Percentiles rank a stretch among this genome's conserved stretches.
Evolutionary conservation across 2,113 vertebrate genomes (phyloP).

Genomic region (Catharus minimus): DNA sequence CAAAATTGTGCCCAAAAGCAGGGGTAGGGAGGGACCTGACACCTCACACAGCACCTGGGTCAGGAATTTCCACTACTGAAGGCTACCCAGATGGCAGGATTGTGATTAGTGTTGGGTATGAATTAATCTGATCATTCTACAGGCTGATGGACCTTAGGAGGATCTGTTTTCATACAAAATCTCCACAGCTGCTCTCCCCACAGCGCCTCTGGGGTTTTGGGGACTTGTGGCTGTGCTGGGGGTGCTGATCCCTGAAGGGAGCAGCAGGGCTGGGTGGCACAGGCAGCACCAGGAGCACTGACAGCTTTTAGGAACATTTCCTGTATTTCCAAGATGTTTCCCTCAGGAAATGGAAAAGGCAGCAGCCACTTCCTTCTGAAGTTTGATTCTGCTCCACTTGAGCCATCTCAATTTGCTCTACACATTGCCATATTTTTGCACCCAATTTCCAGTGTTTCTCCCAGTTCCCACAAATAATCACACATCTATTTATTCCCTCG

Average conservation of each 20-base stretch:
- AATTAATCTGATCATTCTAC: not conserved
- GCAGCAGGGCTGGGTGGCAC: not conserved
- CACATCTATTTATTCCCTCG: not conserved
- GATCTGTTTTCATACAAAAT: not conserved
- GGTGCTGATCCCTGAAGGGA: not conserved
- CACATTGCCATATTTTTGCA: not conserved
- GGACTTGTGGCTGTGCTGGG: not conserved
- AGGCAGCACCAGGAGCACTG: not conserved
- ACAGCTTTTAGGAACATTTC: not conserved
- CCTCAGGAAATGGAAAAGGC: not conserved
- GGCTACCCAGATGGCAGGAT: not conserved
- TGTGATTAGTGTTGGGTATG: not conserved
- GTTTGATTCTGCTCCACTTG: not conserved
- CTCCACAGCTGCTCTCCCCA: not conserved
- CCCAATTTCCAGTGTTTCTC: not conserved
- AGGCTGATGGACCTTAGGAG: not conserved
- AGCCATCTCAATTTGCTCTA: not conserved
- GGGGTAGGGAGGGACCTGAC: not conserved
- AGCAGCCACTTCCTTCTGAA: not conserved
- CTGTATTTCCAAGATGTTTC: not conserved
- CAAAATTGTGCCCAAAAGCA: not conserved
- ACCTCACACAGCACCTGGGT: not conserved
- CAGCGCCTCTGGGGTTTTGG: fast-evolving
- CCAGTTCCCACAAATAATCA: not conserved
- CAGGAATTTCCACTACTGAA: not conserved